phyloP scores from a whole-genome alignment of 2,113 vertebrate species.

The Sylvietta virens region DNA sequence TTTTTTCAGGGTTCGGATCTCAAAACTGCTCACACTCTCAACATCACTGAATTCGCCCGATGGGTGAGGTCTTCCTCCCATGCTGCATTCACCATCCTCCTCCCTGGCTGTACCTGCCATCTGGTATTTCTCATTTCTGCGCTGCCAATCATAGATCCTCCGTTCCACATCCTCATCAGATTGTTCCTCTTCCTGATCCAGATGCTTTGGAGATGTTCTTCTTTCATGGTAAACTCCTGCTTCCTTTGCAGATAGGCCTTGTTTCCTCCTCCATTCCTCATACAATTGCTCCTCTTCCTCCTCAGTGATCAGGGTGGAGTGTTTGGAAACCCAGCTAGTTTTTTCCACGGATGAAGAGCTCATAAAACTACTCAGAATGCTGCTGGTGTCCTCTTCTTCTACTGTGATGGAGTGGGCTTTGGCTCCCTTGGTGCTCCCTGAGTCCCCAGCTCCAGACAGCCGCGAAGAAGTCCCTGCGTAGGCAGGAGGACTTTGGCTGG shows the following conservation, averaged over 20 bases:
- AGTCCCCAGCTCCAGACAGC: slow-evolving; percentile 45
- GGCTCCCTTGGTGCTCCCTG: slow-evolving; percentile 64
- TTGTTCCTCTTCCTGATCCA: slow-evolving; percentile 10
- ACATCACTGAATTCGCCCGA: slow-evolving; percentile 62
- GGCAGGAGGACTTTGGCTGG: slow-evolving; percentile 79
- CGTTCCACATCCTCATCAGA: slow-evolving; percentile 70
- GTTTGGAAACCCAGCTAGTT: slow-evolving; percentile 68
- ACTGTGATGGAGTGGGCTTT: slow-evolving; percentile 73
- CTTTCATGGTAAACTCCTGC: not conserved
- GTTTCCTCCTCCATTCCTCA: slow-evolving; percentile 41
- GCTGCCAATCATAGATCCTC: slow-evolving; percentile 87
- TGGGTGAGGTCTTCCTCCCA: not conserved
- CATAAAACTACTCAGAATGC: slow-evolving; percentile 80
- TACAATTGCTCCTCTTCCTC: slow-evolving; percentile 64
- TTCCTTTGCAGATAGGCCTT: slow-evolving; percentile 47
- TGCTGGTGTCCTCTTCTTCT: slow-evolving; percentile 84
- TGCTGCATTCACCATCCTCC: slow-evolving; percentile 40
- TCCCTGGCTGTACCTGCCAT: slow-evolving; percentile 70
- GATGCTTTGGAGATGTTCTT: not conserved
- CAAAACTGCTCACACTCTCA: slow-evolving; percentile 83
- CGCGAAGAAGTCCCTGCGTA: slow-evolving; percentile 33
- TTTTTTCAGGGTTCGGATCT: slow-evolving; percentile 77
- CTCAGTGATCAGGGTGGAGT: slow-evolving; percentile 59
- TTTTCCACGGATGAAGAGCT: slow-evolving; percentile 69
- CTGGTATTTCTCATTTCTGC: slow-evolving; percentile 85